These are phyloP conservation scores for Cichladusa arquata DNA, from an alignment of 2,113 vertebrate species.

Conservation along the genomic window DNA sequence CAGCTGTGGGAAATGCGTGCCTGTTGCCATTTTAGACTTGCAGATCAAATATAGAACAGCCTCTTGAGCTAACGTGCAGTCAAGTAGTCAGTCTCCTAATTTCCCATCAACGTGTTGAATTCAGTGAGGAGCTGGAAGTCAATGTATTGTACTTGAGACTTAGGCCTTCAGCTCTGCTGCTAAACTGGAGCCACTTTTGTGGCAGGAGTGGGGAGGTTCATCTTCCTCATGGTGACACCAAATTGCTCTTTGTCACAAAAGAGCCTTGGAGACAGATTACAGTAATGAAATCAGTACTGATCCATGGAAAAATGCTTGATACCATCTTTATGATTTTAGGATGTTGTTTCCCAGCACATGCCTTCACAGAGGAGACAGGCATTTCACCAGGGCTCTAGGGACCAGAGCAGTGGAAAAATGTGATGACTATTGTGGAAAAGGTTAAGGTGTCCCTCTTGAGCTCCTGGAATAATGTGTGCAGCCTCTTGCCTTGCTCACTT, in stretches of 20 bases:
- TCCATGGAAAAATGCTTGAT: neutral
- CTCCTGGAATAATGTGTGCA: neutral
- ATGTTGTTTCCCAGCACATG: neutral
- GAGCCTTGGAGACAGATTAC: neutral
- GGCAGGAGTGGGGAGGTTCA: neutral
- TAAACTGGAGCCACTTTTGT: neutral
- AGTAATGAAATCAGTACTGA: neutral
- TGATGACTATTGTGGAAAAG: neutral
- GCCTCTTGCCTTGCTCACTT: neutral
- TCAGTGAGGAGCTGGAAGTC: conserved; percentile 1
- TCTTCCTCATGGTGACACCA: neutral
- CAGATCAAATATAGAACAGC: conserved; percentile 50
- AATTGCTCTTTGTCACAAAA: neutral
- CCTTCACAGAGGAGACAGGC: neutral
- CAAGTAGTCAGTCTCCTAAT: conserved; percentile 31
- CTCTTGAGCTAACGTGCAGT: conserved; percentile 41
- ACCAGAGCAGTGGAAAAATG: neutral
- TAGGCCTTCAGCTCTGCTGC: neutral
- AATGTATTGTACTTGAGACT: neutral
- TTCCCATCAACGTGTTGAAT: conserved; percentile 9
- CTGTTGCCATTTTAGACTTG: conserved; percentile 60
- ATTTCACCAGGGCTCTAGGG: neutral
- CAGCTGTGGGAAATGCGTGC: conserved; percentile 52
- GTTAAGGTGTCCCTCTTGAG: neutral
- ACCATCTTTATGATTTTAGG: neutral